Evolutionary conservation across 1,140 invertebrate species (phyloP), one percentile per base, ranked within the genome.

Genomic region (Zaprionus lachaisei): DNA sequence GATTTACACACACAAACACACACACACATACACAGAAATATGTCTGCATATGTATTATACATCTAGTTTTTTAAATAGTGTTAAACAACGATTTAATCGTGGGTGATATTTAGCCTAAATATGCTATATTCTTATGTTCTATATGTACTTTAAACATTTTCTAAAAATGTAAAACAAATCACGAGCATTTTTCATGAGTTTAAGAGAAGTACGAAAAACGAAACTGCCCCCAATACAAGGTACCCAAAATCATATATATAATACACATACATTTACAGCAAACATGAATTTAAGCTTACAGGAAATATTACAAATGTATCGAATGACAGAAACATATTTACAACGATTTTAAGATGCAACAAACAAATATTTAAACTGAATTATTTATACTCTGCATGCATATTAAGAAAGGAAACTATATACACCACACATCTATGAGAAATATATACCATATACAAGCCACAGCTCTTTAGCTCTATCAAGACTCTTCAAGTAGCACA

Each of bases 51-150:
- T 87, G 81, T 83, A 87, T 83, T 83, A 83, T 83, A 87, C 72
- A 74, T 79, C 85, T 89, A 89, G 81, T 90, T 77, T 89, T 89
- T 90, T 77, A 79, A n/a, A 47, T 90, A 90, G 85, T 82, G 70
- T 85, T 90, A 90, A 91, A 83, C 79, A 89, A 80, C 91, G 91
- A 92, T 92, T 83, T 83, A 92, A 92, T 92, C 91, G 91, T 92
- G 84, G 91, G 91, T 92, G 91, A 92, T 92, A 92, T 92, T 92
- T 92, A 92, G 91, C 86, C 86, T 92, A 92, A 85, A 91, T 91
- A 84, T 91, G 81, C 85, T 90, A 89, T 90, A 90, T 90, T 90
- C 86, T 90, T 90, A 90, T 89, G 85, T 90, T 90, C 85, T 90
- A 77, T 84, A 77, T 72, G 81, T 89, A 89, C 85, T 90, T 90